Evolutionary conservation across 1,140 invertebrate species (phyloP).

Genomic region (Pararge aegeria): DNA sequence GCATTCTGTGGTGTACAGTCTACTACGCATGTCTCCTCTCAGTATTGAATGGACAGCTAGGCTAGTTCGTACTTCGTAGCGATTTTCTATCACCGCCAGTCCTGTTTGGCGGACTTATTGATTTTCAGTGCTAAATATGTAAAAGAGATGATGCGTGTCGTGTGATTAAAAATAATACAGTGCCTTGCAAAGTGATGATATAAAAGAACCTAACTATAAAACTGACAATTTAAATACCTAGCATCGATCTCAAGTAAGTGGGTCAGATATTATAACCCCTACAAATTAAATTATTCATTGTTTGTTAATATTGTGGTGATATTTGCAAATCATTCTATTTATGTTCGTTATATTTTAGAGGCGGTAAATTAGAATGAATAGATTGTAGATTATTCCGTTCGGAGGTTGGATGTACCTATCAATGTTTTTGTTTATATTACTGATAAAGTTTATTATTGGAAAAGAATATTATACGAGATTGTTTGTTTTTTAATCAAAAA

Average conservation of each 20-base stretch:
- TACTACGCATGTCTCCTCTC: conserved; percentile 56
- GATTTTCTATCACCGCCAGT: conserved; percentile 41
- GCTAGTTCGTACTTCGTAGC: conserved; percentile 29
- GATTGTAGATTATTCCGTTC: conserved; percentile 9
- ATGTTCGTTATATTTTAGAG: background rate
- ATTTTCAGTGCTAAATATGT: conserved; percentile 61
- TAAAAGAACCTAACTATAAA: background rate
- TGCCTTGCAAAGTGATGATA: conserved; percentile 56
- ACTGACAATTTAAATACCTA: conserved; percentile 17
- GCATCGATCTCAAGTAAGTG: conserved; percentile 52
- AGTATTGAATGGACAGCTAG: conserved; percentile 71
- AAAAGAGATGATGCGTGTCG: conserved; percentile 39
- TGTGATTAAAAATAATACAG: conserved; percentile 43
- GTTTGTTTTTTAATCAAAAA: too few relatives aligned
- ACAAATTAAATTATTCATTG: conserved; percentile 20
- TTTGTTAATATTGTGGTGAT: conserved; percentile 15
- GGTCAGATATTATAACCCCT: conserved; percentile 39
- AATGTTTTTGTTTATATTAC: conserved; percentile 30
- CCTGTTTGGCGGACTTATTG: conserved; percentile 54
- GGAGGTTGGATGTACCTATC: conserved; percentile 34
- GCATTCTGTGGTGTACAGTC: conserved; percentile 6
- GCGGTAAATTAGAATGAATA: background rate
- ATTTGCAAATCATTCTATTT: background rate
- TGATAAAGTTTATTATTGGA: conserved; percentile 1
- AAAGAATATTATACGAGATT: too few relatives aligned